Percentiles rank a stretch among this genome's conserved stretches.
phyloP scores from a whole-genome alignment of 2,888 invertebrate genomes.

The Agriopis aurantiaria region DNA sequence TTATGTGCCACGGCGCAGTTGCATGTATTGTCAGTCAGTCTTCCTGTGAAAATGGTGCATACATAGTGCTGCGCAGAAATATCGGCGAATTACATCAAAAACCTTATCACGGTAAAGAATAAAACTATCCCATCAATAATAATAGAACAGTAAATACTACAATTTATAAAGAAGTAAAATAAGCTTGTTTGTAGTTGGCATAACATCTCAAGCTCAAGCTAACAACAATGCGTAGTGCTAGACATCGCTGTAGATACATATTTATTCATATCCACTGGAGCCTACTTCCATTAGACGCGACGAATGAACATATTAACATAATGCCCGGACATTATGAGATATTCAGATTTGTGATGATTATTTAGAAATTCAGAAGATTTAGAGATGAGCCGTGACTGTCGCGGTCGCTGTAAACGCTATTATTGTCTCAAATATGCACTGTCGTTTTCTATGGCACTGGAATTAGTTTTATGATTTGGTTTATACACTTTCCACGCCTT shows the following conservation, averaged over 20 bases:
- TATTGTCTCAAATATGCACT: constrained; percentile 4
- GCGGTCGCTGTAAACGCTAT: neutral
- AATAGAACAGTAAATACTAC: no score
- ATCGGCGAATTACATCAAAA: no score
- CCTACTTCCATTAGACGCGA: neutral
- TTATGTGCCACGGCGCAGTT: no score
- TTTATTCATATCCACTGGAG: neutral
- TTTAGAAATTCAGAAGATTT: neutral
- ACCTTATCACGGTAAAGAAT: no score
- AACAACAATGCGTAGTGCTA: neutral
- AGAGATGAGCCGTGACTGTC: neutral
- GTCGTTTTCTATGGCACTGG: neutral
- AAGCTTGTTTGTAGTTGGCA: neutral
- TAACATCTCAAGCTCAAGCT: neutral
- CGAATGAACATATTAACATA: constrained; percentile 3
- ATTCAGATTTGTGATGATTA: constrained; percentile 5
- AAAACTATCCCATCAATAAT: no score
- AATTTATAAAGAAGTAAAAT: neutral
- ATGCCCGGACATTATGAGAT: neutral
- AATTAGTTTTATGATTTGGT: neutral
- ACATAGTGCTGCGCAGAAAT: no score
- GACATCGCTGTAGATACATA: neutral
- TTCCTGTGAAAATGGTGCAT: no score
- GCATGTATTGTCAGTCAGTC: no score
- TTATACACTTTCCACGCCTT: neutral